These are phyloP conservation scores for Psittacula cyanocephala DNA, from an alignment of 2,113 vertebrate species.

Conservation along the genomic window DNA sequence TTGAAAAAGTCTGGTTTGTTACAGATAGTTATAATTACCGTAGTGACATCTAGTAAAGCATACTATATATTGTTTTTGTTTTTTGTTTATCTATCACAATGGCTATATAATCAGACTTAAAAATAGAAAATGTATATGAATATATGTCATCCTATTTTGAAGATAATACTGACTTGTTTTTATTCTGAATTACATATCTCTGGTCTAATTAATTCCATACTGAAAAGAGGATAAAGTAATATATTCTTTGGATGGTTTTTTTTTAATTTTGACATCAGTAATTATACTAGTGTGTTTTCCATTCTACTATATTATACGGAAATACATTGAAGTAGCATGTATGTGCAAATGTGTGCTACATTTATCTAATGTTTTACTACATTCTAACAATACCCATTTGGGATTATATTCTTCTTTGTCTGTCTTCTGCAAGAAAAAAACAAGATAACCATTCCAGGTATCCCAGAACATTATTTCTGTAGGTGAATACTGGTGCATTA, in stretches of 20 bases:
- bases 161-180: not conserved
- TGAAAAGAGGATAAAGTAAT: not conserved
- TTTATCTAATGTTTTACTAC: not conserved
- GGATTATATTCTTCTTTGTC: not conserved
- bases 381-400: not conserved
- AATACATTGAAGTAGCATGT: not conserved
- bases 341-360: not conserved
- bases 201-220: not conserved
- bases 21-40: not conserved
- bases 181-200: not conserved
- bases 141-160: not conserved
- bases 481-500: not conserved
- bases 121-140: not conserved
- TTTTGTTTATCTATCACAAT: not conserved
- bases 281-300: not conserved
- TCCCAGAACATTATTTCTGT: not conserved
- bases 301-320: not conserved
- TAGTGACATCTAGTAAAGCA: not conserved
- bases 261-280: not conserved
- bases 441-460: not conserved
- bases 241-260: not conserved
- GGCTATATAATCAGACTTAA: not conserved
- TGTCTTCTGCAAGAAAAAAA: not conserved
- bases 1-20: not conserved
- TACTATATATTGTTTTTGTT: not conserved